A percentile compares a stretch with the other conserved stretches of the same genome.
Conservation (phyloP, 2,113 vertebrate genomes). For the Cynoglossus semilaevis region DNA sequence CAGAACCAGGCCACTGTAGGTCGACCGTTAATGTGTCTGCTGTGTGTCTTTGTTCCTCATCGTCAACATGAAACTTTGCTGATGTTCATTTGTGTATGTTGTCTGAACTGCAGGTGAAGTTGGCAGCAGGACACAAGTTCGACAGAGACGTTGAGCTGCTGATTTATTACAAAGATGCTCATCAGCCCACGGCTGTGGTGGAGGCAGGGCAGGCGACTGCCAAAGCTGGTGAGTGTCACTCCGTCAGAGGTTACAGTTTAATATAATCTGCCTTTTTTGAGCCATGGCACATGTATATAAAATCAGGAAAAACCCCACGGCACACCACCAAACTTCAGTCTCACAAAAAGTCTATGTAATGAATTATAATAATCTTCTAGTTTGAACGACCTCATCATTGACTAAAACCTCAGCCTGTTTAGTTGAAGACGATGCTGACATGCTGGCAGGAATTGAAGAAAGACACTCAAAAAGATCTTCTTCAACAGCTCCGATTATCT, state of each 20-base stretch:
- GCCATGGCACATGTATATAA: no score
- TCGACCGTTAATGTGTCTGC: conserved; percentile 16
- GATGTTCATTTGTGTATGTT: background rate
- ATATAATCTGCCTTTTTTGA: no score
- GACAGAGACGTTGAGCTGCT: conserved; percentile 80
- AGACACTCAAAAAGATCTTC: no score
- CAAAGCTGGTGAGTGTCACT: conserved; percentile 61
- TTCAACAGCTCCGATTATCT: no score
- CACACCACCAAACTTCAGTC: no score
- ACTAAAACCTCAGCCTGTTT: no score
- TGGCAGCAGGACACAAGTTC: conserved; percentile 80
- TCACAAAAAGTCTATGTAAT: no score
- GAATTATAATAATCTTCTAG: no score
- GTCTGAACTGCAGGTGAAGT: conserved; percentile 66
- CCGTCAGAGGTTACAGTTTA: background rate
- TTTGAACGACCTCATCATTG: no score
- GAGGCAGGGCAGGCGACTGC: conserved; percentile 68
- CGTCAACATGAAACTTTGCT: background rate
- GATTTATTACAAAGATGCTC: conserved; percentile 77
- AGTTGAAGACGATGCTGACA: no score
- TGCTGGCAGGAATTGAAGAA: no score
- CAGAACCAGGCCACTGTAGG: conserved; percentile 77
- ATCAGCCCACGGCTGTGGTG: conserved; percentile 74
- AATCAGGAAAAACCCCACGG: no score
- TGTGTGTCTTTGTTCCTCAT: background rate